Percentiles rank a stretch among this genome's conserved stretches.
phyloP scores from a whole-genome alignment of 2,113 vertebrate genomes.

The Macquaria ambigua region DNA sequence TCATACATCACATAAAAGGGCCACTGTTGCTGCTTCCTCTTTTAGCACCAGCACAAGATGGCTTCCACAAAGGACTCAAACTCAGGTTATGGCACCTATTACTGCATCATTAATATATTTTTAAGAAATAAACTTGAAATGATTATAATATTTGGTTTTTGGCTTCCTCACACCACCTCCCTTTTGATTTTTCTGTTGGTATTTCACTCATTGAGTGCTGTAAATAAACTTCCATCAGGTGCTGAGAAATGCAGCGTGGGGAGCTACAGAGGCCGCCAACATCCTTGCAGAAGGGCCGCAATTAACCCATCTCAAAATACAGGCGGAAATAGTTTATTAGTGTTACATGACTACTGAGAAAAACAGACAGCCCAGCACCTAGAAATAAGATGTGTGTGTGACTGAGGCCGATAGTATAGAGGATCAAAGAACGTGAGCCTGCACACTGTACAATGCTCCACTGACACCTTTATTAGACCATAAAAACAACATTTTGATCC shows the following conservation, averaged over 20 bases:
- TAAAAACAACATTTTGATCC: slow-evolving; percentile 27
- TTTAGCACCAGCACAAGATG: too few relatives aligned
- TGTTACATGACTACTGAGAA: neutral
- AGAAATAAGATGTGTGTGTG: neutral
- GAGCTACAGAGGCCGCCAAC: neutral
- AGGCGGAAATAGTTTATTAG: neutral
- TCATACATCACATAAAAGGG: too few relatives aligned
- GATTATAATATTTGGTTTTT: too few relatives aligned
- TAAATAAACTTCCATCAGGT: neutral
- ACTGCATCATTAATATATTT: too few relatives aligned
- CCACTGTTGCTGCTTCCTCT: too few relatives aligned
- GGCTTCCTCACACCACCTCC: too few relatives aligned
- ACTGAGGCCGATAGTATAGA: neutral
- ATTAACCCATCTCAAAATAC: slow-evolving; percentile 13
- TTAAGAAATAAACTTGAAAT: too few relatives aligned
- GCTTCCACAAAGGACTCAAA: too few relatives aligned
- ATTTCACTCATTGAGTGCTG: neutral
- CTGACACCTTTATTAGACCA: slow-evolving; percentile 32
- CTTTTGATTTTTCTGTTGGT: neutral
- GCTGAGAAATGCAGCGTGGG: neutral
- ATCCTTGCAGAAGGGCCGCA: neutral
- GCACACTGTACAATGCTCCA: neutral
- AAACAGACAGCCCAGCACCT: neutral
- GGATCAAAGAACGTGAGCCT: slow-evolving; percentile 25
- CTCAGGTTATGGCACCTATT: too few relatives aligned